These are phyloP conservation scores for Lysandra coridon DNA, from an alignment of 2,888 invertebrate species.

Conservation along the genomic window DNA sequence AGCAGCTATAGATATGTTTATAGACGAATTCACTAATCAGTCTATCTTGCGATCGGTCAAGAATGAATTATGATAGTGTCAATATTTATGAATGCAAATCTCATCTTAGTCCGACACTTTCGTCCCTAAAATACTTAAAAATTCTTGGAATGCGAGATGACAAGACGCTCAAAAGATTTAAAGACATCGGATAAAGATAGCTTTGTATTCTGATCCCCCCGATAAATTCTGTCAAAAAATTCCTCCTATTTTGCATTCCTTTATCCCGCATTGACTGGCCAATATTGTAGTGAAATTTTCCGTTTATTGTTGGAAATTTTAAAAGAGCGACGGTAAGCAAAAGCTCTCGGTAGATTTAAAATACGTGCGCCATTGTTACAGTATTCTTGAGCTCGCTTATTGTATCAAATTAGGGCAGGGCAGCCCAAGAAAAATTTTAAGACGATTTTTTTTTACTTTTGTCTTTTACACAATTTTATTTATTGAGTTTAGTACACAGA, in stretches of 20 bases:
- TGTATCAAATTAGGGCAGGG: constrained; percentile 22
- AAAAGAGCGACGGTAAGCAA: constrained; percentile 40
- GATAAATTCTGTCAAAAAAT: constrained; percentile 33
- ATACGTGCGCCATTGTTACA: constrained; percentile 38
- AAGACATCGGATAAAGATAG: neutral
- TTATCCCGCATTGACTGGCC: constrained; percentile 36
- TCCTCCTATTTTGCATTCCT: constrained; percentile 34
- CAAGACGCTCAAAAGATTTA: neutral
- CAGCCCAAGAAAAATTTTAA: neutral
- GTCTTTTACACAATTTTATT: neutral
- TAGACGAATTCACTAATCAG: no score
- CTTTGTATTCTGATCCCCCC: neutral
- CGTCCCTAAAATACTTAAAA: neutral
- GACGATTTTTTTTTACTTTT: neutral
- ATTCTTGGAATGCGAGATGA: neutral
- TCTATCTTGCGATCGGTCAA: no score
- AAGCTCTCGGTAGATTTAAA: constrained; percentile 39
- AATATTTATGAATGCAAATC: no score
- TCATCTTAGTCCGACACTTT: no score
- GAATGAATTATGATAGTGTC: no score
- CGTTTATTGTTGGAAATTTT: constrained; percentile 41
- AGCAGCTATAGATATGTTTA: no score
- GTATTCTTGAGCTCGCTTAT: constrained; percentile 19
- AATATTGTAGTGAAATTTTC: constrained; percentile 41
- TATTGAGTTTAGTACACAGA: neutral